These are phyloP conservation scores for Decapterus maruadsi DNA, from an alignment of 2,797 vertebrate species.

Conservation along the genomic window DNA sequence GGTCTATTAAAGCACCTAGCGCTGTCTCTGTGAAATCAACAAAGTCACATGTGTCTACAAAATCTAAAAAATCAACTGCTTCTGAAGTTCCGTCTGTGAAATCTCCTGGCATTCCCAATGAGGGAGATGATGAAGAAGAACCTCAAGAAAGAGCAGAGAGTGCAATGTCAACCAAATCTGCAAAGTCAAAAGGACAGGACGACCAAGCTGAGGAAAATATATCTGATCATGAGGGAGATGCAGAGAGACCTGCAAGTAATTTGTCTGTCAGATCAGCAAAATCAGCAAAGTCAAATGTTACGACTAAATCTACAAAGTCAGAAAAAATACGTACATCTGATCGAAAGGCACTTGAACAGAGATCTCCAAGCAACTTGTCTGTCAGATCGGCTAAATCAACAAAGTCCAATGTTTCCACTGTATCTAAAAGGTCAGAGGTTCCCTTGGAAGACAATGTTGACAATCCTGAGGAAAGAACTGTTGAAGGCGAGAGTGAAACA, in stretches of 20 bases:
- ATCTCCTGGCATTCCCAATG: neutral
- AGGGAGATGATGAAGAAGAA: slow-evolving; percentile 23
- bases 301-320: slow-evolving; percentile 7
- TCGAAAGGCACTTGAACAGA: neutral
- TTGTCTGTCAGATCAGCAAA: slow-evolving; percentile 52
- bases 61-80: slow-evolving; percentile 48
- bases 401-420: slow-evolving; percentile 31
- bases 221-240: neutral
- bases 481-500: slow-evolving; percentile 28
- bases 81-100: slow-evolving; percentile 10
- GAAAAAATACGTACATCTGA: no score
- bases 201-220: slow-evolving; percentile 4
- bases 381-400: neutral
- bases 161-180: slow-evolving; percentile 54
- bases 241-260: slow-evolving; percentile 51
- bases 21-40: slow-evolving; percentile 68
- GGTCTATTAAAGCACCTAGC: neutral
- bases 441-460: slow-evolving; percentile 14
- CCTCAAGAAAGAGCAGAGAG: slow-evolving; percentile 45
- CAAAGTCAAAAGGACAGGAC: slow-evolving; percentile 36
- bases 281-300: slow-evolving; percentile 63
- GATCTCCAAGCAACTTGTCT: neutral
- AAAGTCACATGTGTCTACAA: slow-evolving; percentile 49
- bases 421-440: slow-evolving; percentile 46
- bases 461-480: neutral